Conservation (phyloP, 2,113 vertebrate genomes). For the Heloderma charlesbogerti region DNA sequence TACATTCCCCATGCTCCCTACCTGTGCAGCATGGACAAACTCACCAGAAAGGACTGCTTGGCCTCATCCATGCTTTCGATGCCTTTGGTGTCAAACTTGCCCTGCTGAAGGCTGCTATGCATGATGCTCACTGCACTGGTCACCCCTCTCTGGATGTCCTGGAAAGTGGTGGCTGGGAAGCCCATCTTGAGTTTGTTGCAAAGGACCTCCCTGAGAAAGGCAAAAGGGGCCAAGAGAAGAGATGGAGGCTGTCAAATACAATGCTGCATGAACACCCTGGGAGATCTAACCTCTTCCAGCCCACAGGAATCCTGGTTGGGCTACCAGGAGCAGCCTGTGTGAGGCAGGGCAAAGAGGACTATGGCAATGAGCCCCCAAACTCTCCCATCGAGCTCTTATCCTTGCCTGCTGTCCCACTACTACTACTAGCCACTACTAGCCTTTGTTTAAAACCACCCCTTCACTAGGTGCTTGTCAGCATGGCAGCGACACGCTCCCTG, state of each 20-base stretch:
- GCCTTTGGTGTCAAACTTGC: slow-evolving; percentile 95
- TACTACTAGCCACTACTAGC: no score
- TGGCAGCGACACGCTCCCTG: background rate
- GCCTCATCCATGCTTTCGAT: slow-evolving; percentile 94
- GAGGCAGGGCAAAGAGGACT: background rate
- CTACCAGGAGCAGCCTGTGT: background rate
- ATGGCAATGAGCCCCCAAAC: no score
- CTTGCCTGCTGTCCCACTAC: no score
- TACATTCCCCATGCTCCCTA: background rate
- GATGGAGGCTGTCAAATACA: no score
- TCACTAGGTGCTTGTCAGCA: background rate
- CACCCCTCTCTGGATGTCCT: slow-evolving; percentile 96
- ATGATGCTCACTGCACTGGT: slow-evolving; percentile 98
- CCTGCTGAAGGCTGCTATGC: slow-evolving; percentile 98
- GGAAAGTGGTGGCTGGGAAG: slow-evolving; percentile 94
- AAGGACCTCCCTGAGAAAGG: slow-evolving; percentile 87
- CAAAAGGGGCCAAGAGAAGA: background rate
- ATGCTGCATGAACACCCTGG: no score
- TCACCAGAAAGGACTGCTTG: slow-evolving; percentile 95
- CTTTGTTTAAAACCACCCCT: background rate
- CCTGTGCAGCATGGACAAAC: slow-evolving; percentile 29
- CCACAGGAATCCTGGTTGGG: background rate
- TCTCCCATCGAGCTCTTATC: background rate
- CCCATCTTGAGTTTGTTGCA: slow-evolving; percentile 92
- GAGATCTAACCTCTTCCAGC: background rate